phyloP scores from a whole-genome alignment of 2,113 vertebrate genomes.

The Ammodytes dubius region DNA sequence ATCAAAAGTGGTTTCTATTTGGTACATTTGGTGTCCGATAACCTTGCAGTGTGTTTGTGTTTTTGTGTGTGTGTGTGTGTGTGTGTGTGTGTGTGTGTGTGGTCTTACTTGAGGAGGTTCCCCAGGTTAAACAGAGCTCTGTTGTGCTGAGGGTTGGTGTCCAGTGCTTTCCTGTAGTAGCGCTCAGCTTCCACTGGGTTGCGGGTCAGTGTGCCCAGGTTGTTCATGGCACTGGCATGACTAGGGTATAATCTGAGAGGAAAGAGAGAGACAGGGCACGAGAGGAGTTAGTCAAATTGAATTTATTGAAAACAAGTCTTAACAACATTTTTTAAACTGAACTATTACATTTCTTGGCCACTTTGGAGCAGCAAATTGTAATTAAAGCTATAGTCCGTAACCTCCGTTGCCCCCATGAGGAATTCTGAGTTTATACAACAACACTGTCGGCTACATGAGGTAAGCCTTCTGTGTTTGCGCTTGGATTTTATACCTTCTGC shows the following conservation, averaged over 20 bases:
- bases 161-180: slow-evolving; percentile 92
- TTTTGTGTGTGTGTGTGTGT: background rate
- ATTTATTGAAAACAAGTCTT: background rate
- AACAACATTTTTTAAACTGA: too few species aligned
- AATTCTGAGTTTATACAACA: too few species aligned
- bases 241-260: slow-evolving; percentile 90
- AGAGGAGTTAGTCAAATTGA: background rate
- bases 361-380: background rate
- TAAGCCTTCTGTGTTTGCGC: too few species aligned
- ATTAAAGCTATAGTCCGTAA: too few species aligned
- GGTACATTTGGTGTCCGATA: background rate
- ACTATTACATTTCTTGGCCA: background rate
- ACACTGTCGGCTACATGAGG: too few species aligned
- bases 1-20: background rate
- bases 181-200: slow-evolving; percentile 88
- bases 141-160: slow-evolving; percentile 94
- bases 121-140: slow-evolving; percentile 98
- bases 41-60: background rate
- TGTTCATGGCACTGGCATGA: slow-evolving; percentile 97
- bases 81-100: background rate
- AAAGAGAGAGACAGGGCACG: background rate
- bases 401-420: too few species aligned
- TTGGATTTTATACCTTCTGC: too few species aligned
- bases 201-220: slow-evolving; percentile 93
- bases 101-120: slow-evolving; percentile 93